Conservation (phyloP, 2,888 invertebrate genomes). For the Acrocyrtus sp. region DNA sequence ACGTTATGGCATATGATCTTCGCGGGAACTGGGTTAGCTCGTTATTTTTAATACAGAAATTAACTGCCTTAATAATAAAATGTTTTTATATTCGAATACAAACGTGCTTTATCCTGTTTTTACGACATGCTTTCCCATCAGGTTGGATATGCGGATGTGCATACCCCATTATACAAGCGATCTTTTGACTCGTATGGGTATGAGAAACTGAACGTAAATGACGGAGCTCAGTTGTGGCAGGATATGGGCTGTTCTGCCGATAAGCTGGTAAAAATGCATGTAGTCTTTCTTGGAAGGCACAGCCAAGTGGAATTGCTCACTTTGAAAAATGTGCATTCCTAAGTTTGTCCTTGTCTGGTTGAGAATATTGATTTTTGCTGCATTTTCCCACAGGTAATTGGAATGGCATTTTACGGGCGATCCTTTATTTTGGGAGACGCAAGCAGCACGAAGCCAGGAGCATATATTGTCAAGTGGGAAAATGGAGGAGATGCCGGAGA, state of each 20-base stretch:
- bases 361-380: too few species aligned
- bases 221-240: constrained; percentile 88
- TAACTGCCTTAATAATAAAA: not conserved
- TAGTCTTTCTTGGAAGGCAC: not conserved
- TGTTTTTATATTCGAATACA: too few species aligned
- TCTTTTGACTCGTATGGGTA: constrained; percentile 89
- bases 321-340: too few species aligned
- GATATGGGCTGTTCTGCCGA: constrained; percentile 88
- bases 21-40: constrained; percentile 50
- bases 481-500: constrained; percentile 83
- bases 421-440: constrained; percentile 84
- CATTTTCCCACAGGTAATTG: constrained; percentile 66
- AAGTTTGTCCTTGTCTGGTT: too few species aligned
- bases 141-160: constrained; percentile 92
- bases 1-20: constrained; percentile 50
- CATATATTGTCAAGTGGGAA: constrained; percentile 68
- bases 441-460: constrained; percentile 67
- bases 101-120: too few species aligned
- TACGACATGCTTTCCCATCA: constrained; percentile 65
- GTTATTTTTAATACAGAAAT: not conserved
- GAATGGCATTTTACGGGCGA: constrained; percentile 89
- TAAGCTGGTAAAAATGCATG: constrained; percentile 73
- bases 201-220: constrained; percentile 89
- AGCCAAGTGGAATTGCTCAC: too few species aligned
- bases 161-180: constrained; percentile 85